These are phyloP conservation scores for Mustela nigripes DNA, from an alignment of 2,113 vertebrate species.

Conservation along the genomic window DNA sequence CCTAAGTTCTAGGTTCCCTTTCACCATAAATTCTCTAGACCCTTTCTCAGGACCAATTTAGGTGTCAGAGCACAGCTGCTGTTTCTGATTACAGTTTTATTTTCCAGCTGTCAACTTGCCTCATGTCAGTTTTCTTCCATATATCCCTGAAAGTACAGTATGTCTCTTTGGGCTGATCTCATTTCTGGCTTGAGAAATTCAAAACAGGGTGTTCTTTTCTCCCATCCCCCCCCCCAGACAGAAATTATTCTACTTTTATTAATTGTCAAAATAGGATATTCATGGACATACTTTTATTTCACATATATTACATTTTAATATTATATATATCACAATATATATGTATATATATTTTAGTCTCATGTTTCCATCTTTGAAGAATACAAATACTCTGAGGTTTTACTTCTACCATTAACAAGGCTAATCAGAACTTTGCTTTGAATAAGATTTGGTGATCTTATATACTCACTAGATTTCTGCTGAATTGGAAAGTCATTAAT, in stretches of 20 bases:
- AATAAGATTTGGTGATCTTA: background rate
- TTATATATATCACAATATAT: background rate
- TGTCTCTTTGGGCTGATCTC: background rate
- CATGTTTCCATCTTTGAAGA: background rate
- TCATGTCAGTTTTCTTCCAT: background rate
- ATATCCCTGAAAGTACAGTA: background rate
- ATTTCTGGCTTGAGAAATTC: background rate
- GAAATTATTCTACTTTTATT: background rate
- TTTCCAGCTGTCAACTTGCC: background rate
- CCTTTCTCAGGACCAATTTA: background rate
- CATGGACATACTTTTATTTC: background rate
- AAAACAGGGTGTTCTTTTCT: background rate
- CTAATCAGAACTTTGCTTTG: background rate
- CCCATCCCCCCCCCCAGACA: background rate
- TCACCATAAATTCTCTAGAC: background rate
- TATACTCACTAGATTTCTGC: background rate
- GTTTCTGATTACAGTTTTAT: background rate
- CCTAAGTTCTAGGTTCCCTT: background rate
- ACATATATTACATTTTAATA: background rate
- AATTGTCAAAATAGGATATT: background rate
- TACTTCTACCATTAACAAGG: background rate
- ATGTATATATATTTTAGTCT: background rate
- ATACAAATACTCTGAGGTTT: background rate
- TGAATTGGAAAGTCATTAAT: background rate
- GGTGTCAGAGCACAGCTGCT: background rate